Percentiles rank a stretch among this genome's conserved stretches.
Conservation (phyloP, 2,797 vertebrate genomes). For the Melanogrammus aeglefinus region DNA sequence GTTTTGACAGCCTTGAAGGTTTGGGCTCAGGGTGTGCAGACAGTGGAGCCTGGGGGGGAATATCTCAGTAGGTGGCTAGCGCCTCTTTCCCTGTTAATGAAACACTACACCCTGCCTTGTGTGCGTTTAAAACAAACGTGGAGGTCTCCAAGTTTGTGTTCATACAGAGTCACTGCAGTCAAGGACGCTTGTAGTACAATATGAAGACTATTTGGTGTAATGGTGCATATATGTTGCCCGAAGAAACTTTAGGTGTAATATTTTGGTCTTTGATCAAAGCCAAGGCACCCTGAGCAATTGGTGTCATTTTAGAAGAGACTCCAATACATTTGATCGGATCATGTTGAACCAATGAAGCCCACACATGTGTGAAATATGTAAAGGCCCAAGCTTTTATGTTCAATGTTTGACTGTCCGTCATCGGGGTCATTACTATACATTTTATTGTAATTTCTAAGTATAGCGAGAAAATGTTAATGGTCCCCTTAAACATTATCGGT, state of each 20-base stretch:
- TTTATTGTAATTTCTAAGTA: neutral
- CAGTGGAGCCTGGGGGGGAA: constrained; percentile 1
- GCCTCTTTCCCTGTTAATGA: constrained; percentile 25
- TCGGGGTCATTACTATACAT: neutral
- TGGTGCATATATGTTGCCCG: neutral
- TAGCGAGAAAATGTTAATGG: neutral
- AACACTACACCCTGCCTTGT: constrained; percentile 18
- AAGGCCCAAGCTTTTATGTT: neutral
- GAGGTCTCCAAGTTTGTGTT: neutral
- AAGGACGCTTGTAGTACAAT: constrained; percentile 2
- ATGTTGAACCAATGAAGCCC: neutral
- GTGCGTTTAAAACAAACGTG: neutral
- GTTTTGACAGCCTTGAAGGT: constrained; percentile 43
- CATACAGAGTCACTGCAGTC: constrained; percentile 5
- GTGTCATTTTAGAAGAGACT: neutral
- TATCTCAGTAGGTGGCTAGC: constrained; percentile 13
- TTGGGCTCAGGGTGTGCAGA: constrained; percentile 21
- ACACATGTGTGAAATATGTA: neutral
- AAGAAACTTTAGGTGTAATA: neutral
- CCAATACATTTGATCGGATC: neutral
- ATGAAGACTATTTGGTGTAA: neutral
- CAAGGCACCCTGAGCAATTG: neutral
- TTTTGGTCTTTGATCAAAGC: neutral
- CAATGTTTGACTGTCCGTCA: neutral
- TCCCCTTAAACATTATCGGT: neutral